Evolutionary conservation across 2,797 vertebrate genomes (phyloP).

Genomic region (Phataginus tricuspis): DNA sequence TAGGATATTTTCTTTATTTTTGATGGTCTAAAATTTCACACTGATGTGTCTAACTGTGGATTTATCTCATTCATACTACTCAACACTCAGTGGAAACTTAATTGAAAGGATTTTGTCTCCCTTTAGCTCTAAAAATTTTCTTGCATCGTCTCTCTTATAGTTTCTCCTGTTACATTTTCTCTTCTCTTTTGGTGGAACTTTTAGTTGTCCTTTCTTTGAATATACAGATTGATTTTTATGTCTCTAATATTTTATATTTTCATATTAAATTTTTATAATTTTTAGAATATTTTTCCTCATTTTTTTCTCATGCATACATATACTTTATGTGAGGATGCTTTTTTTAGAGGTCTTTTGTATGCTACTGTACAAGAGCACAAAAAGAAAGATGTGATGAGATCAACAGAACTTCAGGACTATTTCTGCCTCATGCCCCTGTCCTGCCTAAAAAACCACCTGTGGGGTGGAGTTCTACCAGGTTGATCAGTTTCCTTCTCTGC

Average conservation of each 20-base stretch:
- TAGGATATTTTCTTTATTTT: neutral
- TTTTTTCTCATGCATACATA: neutral
- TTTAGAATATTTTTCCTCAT: neutral
- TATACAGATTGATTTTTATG: neutral
- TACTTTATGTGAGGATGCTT: neutral
- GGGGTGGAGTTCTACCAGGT: neutral
- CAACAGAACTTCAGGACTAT: neutral
- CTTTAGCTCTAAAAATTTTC: neutral
- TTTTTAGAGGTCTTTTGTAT: neutral
- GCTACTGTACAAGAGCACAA: neutral
- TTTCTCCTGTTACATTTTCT: neutral
- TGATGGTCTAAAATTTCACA: neutral
- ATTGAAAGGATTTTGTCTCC: neutral
- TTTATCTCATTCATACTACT: neutral
- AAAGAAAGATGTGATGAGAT: neutral
- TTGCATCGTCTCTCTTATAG: neutral
- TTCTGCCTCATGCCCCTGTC: neutral
- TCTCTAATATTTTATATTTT: constrained; percentile 24
- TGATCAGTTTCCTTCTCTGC: neutral
- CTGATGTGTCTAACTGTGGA: neutral
- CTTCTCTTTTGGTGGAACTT: neutral
- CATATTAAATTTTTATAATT: neutral
- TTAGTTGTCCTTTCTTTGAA: neutral
- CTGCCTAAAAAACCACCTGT: neutral
- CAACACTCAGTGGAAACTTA: neutral